Base-by-base conservation (phyloP, 2,113 vertebrate species). In the Anseranas semipalmata region DNA sequence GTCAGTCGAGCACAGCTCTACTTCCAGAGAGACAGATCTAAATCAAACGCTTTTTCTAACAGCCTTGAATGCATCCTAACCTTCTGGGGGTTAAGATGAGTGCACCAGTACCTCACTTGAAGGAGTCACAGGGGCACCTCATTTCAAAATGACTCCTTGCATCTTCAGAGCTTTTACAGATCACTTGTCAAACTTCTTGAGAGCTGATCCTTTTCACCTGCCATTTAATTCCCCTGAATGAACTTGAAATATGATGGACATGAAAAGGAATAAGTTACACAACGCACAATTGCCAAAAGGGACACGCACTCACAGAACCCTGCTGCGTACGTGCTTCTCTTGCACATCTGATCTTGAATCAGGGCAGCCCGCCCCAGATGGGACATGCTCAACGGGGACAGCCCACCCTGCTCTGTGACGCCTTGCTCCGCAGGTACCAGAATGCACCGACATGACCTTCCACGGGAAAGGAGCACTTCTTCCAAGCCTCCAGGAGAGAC, bases 281-380 rank as follows among this genome's bases (percentile, higher is more conserved):
- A 5, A 12, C 2, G 9, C 58, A 59, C 33, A 39, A 28, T 2
- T 55, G 70, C 48, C 52, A 24, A 58, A 48, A 88, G 75, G 39
- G 55, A 72, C 7, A 15, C 8, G 19, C 65, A 37, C 24, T 27
- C 50, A 18, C 30, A 78, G 60, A 50, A 53, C 32, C 43, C n/a
- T 33, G 66, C 76, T 30, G 39, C 1, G 0, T 9, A 8, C 0
- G 0, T 25, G 45, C 17, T 39, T 14, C 35, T 58, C 59, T 41
- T 35, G 10, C 18, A 1, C 11, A 16, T 8, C 48, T 65, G 48
- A 35, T 7, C 39, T 46, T 48, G 43, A 73, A 62, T 28, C 2
- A 15, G 25, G 37, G 1, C 41, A 13, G 48, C 48, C 22, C 13
- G 48, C 48, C 22, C 48, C 48, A 50, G 53, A 30, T 3, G 7